Evolutionary conservation across 2,113 vertebrate genomes (phyloP).

Genomic region (Nothobranchius kuhntae): DNA sequence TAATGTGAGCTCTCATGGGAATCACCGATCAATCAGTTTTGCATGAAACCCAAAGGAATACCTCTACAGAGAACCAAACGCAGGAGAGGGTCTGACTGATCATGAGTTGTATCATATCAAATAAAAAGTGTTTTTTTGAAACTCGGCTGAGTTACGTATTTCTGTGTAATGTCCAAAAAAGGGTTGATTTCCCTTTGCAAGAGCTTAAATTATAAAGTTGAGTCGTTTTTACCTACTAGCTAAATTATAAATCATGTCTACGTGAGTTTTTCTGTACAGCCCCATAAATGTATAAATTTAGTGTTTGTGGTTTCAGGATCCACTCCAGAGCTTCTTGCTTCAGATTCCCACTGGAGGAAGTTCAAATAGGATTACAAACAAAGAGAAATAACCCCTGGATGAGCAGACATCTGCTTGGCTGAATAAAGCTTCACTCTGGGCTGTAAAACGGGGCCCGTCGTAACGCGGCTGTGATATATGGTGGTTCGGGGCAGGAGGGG

Average conservation of each 20-base stretch:
- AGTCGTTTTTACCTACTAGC: not conserved
- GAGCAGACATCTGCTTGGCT: slow-evolving; percentile 73
- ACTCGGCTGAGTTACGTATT: slow-evolving; percentile 11
- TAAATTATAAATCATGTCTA: not conserved
- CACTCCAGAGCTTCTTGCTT: not conserved
- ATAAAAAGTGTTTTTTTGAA: slow-evolving; percentile 77
- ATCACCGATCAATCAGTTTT: slow-evolving; percentile 63
- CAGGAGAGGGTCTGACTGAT: slow-evolving; percentile 54
- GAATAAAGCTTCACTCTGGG: slow-evolving; percentile 75
- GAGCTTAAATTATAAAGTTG: not conserved
- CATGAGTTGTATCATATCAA: slow-evolving; percentile 80
- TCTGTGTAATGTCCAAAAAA: not conserved
- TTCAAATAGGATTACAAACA: slow-evolving; percentile 69
- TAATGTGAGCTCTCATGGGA: slow-evolving; percentile 45
- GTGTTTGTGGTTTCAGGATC: not conserved
- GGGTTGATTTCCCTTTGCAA: not conserved
- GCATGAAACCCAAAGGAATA: slow-evolving; percentile 74
- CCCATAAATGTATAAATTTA: not conserved
- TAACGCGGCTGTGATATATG: slow-evolving; percentile 76
- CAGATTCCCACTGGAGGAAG: slow-evolving; percentile 48
- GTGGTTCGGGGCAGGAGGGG: slow-evolving; percentile 50
- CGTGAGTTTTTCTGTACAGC: not conserved
- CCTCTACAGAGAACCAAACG: slow-evolving; percentile 55
- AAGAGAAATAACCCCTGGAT: slow-evolving; percentile 72
- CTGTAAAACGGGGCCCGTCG: slow-evolving; percentile 67